Evolutionary conservation across 2,888 invertebrate genomes (phyloP), one percentile per base, ranked within the genome.

Genomic region (Hydrotaea diabolus): DNA sequence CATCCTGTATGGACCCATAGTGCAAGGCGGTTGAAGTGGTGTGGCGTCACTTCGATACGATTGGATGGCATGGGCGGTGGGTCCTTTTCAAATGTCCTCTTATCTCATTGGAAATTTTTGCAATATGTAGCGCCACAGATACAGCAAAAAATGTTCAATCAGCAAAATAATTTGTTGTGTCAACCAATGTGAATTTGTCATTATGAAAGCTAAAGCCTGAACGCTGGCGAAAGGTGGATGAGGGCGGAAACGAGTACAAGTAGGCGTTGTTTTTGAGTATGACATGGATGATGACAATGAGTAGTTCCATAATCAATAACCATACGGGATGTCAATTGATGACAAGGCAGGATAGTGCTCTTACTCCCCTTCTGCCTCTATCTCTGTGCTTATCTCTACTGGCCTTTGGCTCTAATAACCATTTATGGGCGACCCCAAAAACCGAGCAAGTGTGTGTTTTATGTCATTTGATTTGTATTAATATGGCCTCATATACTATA

Each of bases 81-180:
- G n/a, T n/a, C n/a, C n/a, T n/a, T n/a, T n/a, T n/a, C n/a, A n/a
- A n/a, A n/a, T n/a, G n/a, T n/a, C n/a, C n/a, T n/a, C n/a, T n/a
- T n/a, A 2, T 8, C 11, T 8, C 43, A 43, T 43, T 43, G 53
- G 53, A 53, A 17, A 19, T 19, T 3, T 53, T 53, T 2, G 17
- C 9, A 53, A 17, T 17, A 19, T 21, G 5, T 21, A 31, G 59
- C 17, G n/a, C 21, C 26, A 13, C 17, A 17, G 17, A 21, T 13
- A 17, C 36, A 31, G 31, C 31, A 31, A 31, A 66, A 66, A 43
- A 66, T 66, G 43, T 66, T 36, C 39, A 66, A 66, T 66, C 66
- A 66, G 66, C 66, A 66, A 43, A 66, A 66, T 66, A 66, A 66
- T 66, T 66, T 66, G 66, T 66, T 66, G 36, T 66, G 43, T 43